Percentiles rank a stretch among this genome's conserved stretches.
Evolutionary conservation across 2,113 vertebrate species (phyloP).

Genomic region (Tetrao urogallus): DNA sequence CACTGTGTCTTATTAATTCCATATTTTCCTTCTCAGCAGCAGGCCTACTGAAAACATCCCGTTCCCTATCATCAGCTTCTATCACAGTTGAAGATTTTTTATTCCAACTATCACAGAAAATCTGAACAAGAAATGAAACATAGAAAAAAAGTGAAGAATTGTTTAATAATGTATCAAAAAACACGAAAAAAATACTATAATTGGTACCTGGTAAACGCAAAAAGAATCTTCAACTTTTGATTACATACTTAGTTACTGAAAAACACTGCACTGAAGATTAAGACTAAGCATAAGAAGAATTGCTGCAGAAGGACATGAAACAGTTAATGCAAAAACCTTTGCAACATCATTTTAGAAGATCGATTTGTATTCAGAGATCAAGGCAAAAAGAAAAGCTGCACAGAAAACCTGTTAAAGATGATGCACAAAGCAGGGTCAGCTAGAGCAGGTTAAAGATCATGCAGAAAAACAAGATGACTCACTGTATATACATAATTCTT

Average conservation of each 20-base stretch:
- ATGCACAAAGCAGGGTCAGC: neutral
- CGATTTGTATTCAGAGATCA: neutral
- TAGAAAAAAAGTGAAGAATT: neutral
- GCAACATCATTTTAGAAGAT: neutral
- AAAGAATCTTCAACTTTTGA: neutral
- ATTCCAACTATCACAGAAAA: conserved; percentile 71
- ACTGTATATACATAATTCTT: neutral
- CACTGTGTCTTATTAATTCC: conserved; percentile 64
- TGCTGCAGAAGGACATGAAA: neutral
- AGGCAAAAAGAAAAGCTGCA: neutral
- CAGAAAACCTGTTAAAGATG: neutral
- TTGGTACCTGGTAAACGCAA: neutral
- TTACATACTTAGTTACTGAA: neutral
- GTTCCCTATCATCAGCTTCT: conserved; percentile 18
- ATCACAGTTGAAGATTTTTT: conserved; percentile 66
- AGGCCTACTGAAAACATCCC: neutral
- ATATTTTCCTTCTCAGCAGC: conserved; percentile 53
- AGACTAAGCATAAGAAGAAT: neutral
- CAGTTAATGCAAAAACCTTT: accelerated
- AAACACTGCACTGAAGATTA: neutral
- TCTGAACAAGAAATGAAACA: conserved; percentile 69
- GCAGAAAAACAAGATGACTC: neutral
- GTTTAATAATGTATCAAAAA: conserved; percentile 6
- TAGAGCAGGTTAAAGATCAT: neutral
- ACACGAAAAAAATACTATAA: neutral